Evolutionary conservation across 2,888 invertebrate species (phyloP).

Genomic region (Allolobophora icterica): DNA sequence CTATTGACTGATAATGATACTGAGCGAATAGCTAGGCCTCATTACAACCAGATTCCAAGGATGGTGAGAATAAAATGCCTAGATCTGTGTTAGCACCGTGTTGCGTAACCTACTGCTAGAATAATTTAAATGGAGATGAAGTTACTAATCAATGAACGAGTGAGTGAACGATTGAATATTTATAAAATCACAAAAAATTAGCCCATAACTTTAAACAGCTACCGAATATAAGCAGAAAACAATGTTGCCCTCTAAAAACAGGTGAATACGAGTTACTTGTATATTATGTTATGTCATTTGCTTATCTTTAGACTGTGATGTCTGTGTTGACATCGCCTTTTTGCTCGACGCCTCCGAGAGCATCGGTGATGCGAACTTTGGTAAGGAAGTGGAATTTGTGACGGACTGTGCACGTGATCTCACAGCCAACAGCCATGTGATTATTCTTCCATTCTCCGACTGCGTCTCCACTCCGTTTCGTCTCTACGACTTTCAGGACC

Average conservation of each 20-base stretch:
- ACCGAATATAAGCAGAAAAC: too few relatives aligned
- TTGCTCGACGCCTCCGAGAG: constrained; percentile 46
- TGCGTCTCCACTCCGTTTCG: background rate
- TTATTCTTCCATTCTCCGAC: constrained; percentile 1
- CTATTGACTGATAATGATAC: too few relatives aligned
- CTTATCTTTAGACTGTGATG: constrained; percentile 34
- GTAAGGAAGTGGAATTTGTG: constrained; percentile 39
- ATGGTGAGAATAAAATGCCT: too few relatives aligned
- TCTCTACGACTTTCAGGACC: constrained; percentile 15
- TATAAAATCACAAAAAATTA: background rate
- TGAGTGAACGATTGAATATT: background rate
- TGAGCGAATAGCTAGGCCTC: too few relatives aligned
- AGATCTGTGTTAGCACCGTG: too few relatives aligned
- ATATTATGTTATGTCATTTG: background rate
- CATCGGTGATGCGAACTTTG: constrained; percentile 42
- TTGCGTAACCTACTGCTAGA: too few relatives aligned
- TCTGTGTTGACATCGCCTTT: constrained; percentile 43
- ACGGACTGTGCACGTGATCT: constrained; percentile 32
- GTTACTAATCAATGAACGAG: background rate
- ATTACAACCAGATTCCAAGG: too few relatives aligned
- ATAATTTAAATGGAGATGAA: background rate
- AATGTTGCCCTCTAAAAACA: background rate
- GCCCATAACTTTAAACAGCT: background rate
- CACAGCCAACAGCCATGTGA: background rate
- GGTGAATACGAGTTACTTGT: background rate